Evolutionary conservation across 2,113 vertebrate species (phyloP), one percentile per base, ranked within the genome.

Genomic region (Burhinus bistriatus): DNA sequence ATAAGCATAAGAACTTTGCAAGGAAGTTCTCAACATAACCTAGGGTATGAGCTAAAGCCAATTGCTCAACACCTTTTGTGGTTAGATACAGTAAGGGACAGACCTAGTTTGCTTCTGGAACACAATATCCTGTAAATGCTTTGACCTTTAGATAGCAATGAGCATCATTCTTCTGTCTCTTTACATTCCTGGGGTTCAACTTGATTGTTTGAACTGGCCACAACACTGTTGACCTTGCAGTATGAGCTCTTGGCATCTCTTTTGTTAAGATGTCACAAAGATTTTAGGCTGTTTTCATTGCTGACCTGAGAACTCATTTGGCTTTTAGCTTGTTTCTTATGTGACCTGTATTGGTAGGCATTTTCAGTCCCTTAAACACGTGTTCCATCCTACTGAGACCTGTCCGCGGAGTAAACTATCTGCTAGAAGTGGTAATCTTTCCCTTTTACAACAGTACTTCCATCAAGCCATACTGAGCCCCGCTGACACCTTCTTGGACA

Each of bases 251-350:
- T 90, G 85, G 87, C 93, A 95, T 95, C 73, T 95, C 97, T 95
- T 98, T 97, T 98, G 97, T 98, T 95, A 93, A 97, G 95, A 97
- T 98, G 98, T 98, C 98, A 97, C 95, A 97, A 98, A 97, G 96
- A 93, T 97, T 98, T 98, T 95, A 93, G 77, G 90, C 96, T 98
- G 96, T 98, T 98, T 98, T 97, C 68, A 95, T 96, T 98, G 93
- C 92, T 89, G 87, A 97, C 87, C 96, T 97, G 97, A 97, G 84
- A 94, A 95, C 89, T 96, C 79, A 83, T 94, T 97, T 97, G 91
- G 80, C 93, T 97, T 97, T 97, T 95, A 95, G 96, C 96, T 89
- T 93, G 80, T 91, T 92, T 96, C 97, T 96, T 90, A 44, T 26
- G 21, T 84, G 94, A 89, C 85, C 87, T 95, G 87, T 93, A 52